phyloP scores from a whole-genome alignment of 1,140 invertebrate species.

The Scaptomyza pallida region DNA sequence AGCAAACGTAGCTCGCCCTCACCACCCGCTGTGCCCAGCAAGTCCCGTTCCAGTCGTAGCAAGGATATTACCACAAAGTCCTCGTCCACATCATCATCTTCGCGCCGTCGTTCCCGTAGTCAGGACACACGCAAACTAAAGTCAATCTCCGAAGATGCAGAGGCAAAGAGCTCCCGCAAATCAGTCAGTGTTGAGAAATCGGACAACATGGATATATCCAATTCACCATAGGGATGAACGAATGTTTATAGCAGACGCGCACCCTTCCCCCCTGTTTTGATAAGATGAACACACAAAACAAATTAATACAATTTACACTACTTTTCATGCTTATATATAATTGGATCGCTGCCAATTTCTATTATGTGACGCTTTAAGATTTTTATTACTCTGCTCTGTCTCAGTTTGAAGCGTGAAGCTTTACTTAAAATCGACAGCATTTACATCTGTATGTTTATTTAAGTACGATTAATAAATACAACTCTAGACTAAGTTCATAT shows the following conservation, averaged over 20 bases:
- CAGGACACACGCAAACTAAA: slow-evolving; percentile 74
- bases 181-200: slow-evolving; percentile 85
- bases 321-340: slow-evolving; percentile 31
- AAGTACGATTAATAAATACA: slow-evolving; percentile 30
- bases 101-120: slow-evolving; percentile 72
- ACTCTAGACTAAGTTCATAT: slow-evolving; percentile 25
- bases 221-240: slow-evolving; percentile 68
- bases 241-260: slow-evolving; percentile 2
- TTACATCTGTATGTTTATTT: slow-evolving; percentile 40
- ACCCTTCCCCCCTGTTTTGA: slow-evolving; percentile 11
- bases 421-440: slow-evolving; percentile 27
- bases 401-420: slow-evolving; percentile 56
- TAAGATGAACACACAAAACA: slow-evolving; percentile 18
- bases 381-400: slow-evolving; percentile 24
- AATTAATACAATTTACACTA: slow-evolving; percentile 37
- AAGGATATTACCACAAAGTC: slow-evolving; percentile 61
- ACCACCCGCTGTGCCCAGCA: slow-evolving; percentile 52
- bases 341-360: neutral
- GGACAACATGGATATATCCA: slow-evolving; percentile 87
- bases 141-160: slow-evolving; percentile 70
- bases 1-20: slow-evolving; percentile 80
- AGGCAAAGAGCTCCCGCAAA: slow-evolving; percentile 79
- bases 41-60: slow-evolving; percentile 71
- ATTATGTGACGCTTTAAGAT: slow-evolving; percentile 8
- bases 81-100: slow-evolving; percentile 57